Evolutionary conservation across 2,113 vertebrate genomes (phyloP).

Genomic region (Muntiacus muntjak): DNA sequence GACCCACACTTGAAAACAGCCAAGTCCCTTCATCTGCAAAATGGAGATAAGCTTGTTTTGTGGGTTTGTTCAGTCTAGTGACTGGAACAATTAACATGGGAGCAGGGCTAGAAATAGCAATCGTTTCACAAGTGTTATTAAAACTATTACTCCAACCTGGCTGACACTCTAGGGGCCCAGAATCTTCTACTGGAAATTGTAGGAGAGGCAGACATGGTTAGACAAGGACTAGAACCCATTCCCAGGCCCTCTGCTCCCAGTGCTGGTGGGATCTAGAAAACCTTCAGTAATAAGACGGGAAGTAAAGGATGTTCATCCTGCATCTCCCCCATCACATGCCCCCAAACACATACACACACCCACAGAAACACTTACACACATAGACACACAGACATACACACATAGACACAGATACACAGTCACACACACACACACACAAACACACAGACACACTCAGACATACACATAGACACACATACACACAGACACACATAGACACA

Average conservation of each 20-base stretch:
- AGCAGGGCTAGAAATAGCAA: not conserved
- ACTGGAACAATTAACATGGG: not conserved
- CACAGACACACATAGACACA: not conserved
- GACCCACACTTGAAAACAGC: not conserved
- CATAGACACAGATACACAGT: not conserved
- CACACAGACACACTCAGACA: not conserved
- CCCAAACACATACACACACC: not conserved
- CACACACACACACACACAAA: not conserved
- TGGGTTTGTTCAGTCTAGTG: not conserved
- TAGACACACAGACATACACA: too few species aligned
- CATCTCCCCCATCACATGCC: not conserved
- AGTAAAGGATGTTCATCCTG: not conserved
- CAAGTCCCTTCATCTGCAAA: not conserved
- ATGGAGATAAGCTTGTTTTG: not conserved
- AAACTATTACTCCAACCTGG: constrained; percentile 18
- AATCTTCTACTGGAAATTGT: not conserved
- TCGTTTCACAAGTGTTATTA: constrained; percentile 9
- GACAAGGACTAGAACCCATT: not conserved
- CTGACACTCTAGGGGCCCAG: not conserved
- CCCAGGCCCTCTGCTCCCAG: not conserved
- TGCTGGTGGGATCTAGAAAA: not conserved
- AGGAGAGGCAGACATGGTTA: not conserved
- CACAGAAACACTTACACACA: too few species aligned
- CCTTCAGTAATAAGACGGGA: not conserved
- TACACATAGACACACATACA: not conserved